Conservation (phyloP, 2,113 vertebrate species). For the Promerops cafer region DNA sequence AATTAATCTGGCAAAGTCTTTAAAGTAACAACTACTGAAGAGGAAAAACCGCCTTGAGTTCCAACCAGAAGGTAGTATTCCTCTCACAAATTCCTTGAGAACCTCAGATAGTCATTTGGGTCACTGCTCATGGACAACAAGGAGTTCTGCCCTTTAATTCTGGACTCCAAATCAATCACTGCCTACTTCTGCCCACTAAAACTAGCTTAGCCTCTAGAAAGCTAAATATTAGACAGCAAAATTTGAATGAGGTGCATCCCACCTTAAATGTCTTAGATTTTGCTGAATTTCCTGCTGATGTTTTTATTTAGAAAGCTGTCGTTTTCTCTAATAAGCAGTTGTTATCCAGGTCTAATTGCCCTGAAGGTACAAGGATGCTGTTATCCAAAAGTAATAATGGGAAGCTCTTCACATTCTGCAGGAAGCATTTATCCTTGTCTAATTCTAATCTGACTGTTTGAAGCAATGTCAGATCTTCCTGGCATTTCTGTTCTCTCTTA, state of each 20-base stretch:
- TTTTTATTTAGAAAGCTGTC: background rate
- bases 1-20: background rate
- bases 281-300: background rate
- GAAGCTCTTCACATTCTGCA: background rate
- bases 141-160: background rate
- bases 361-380: background rate
- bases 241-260: background rate
- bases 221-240: background rate
- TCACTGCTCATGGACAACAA: background rate
- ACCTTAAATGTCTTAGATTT: background rate
- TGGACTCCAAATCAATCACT: background rate
- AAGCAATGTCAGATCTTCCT: background rate
- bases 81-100: background rate
- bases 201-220: background rate
- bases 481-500: background rate
- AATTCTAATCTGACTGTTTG: background rate
- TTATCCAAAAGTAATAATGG: background rate
- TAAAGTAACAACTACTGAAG: background rate
- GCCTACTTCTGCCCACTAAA: background rate
- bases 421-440: background rate
- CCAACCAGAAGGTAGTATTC: background rate
- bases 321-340: background rate
- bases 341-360: background rate
- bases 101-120: background rate
- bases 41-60: background rate